These are phyloP conservation scores for Lepisosteus osseus DNA, from an alignment of 2,113 vertebrate genomes.

Conservation along the genomic window DNA sequence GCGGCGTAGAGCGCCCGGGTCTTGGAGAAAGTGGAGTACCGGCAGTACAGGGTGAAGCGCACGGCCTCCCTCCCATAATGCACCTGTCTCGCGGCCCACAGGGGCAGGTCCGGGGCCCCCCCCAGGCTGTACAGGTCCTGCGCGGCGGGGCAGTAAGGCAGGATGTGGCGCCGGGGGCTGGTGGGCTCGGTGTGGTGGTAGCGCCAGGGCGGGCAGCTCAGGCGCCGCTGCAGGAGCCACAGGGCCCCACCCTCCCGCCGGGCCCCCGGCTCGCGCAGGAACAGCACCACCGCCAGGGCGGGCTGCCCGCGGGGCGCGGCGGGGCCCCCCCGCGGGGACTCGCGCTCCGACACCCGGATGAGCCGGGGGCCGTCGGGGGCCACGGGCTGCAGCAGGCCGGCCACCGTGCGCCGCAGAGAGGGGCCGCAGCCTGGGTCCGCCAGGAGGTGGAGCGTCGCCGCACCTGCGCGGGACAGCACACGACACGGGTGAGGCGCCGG, in stretches of 20 bases:
- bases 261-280: constrained; percentile 5
- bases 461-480: neutral
- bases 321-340: neutral
- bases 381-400: neutral
- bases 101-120: neutral
- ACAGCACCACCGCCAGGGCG: constrained; percentile 10
- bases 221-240: neutral
- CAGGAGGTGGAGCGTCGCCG: constrained; percentile 7
- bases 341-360: constrained; percentile 10
- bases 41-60: constrained; percentile 12
- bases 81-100: constrained; percentile 16
- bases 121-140: constrained; percentile 16
- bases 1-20: neutral
- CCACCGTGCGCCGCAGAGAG: neutral
- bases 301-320: neutral
- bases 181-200: constrained; percentile 14
- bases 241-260: neutral
- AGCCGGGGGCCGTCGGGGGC: neutral
- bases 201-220: constrained; percentile 7
- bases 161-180: neutral
- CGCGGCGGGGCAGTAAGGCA: neutral
- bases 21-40: neutral
- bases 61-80: constrained; percentile 5
- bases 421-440: constrained; percentile 3
- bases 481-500: neutral